Evolutionary conservation across 2,797 vertebrate genomes (phyloP).

Genomic region (Bradypus variegatus): DNA sequence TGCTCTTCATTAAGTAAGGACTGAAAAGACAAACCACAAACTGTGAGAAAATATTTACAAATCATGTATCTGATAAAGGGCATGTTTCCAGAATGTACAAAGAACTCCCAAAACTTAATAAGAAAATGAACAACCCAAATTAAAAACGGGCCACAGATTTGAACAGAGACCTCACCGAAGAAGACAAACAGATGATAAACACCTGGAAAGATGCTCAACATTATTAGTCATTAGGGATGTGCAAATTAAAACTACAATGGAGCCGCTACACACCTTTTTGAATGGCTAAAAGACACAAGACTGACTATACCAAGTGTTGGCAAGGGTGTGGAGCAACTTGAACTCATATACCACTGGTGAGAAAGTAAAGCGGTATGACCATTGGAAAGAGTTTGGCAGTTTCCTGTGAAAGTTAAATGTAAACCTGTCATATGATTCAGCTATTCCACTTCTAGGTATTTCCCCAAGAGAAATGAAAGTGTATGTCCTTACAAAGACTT

Average conservation of each 20-base stretch:
- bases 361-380: not conserved
- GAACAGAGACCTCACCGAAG: not conserved
- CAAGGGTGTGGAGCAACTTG: too few species aligned
- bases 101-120: not conserved
- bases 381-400: not conserved
- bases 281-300: not conserved
- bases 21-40: not conserved
- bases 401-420: not conserved
- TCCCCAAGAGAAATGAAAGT: not conserved
- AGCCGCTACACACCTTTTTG: too few species aligned
- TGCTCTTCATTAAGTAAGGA: not conserved
- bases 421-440: not conserved
- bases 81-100: not conserved
- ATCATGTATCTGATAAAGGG: not conserved
- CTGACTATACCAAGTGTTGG: accelerated
- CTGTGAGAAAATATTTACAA: not conserved
- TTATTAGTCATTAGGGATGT: not conserved
- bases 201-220: not conserved
- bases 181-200: not conserved
- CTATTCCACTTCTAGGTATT: not conserved
- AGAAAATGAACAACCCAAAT: not conserved
- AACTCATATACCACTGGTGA: too few species aligned
- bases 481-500: not conserved
- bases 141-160: not conserved
- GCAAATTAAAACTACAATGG: not conserved